Percentiles rank a stretch among this genome's conserved stretches.
These are phyloP conservation scores for Epinotia brunnichana DNA, from an alignment of 2,888 invertebrate species.

Conservation along the genomic window DNA sequence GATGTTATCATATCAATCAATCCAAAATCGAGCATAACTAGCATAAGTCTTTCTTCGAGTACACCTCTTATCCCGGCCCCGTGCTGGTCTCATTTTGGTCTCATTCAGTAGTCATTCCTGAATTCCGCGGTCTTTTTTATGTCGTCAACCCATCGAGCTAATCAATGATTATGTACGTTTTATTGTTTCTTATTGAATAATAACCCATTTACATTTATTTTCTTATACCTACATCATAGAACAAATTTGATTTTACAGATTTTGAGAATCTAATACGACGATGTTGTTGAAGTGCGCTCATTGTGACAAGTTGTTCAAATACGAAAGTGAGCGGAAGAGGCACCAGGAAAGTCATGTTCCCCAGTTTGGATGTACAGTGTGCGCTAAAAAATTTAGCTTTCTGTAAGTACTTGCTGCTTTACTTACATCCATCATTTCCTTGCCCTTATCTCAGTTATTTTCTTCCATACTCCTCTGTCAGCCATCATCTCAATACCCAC, in stretches of 20 bases:
- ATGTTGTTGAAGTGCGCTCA: constrained; percentile 59
- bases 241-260: neutral
- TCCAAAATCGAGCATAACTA: too few relatives aligned
- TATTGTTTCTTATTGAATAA: neutral
- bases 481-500: too few relatives aligned
- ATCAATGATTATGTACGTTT: too few relatives aligned
- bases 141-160: too few relatives aligned
- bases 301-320: constrained; percentile 72
- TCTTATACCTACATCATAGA: neutral
- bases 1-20: too few relatives aligned
- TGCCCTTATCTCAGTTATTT: too few relatives aligned
- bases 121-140: too few relatives aligned
- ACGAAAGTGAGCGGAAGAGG: constrained; percentile 73
- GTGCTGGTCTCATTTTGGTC: too few relatives aligned
- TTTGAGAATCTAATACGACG: neutral
- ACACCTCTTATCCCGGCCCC: too few relatives aligned
- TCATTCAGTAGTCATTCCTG: too few relatives aligned
- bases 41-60: too few relatives aligned
- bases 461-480: too few relatives aligned
- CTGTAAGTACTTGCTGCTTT: constrained; percentile 62
- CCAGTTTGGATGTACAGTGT: constrained; percentile 70
- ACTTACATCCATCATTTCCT: neutral
- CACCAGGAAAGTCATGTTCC: constrained; percentile 75
- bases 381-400: constrained; percentile 77
- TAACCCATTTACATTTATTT: neutral